phyloP scores from a whole-genome alignment of 2,113 vertebrate genomes.

The Ptychochromis oligacanthus region DNA sequence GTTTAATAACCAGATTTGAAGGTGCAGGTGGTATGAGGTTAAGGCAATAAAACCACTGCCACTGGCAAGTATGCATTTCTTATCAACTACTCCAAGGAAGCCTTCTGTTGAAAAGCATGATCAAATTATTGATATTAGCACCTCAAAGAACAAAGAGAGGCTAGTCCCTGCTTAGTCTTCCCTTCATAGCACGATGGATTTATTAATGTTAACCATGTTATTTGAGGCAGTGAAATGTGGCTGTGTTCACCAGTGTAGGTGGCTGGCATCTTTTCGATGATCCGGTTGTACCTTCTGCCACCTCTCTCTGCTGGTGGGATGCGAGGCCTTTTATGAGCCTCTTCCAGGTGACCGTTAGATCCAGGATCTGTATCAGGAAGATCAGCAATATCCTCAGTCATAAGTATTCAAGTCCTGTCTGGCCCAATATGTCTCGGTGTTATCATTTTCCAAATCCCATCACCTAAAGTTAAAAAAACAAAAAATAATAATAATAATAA shows the following conservation, averaged over 20 bases:
- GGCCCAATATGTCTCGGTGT: not conserved
- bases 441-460: not conserved
- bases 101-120: not conserved
- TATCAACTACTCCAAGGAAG: slow-evolving; percentile 4
- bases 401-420: not conserved
- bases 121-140: not conserved
- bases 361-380: not conserved
- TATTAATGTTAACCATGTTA: slow-evolving; percentile 5
- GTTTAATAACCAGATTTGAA: slow-evolving; percentile 23
- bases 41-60: slow-evolving; percentile 17
- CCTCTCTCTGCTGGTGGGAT: not conserved
- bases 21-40: slow-evolving; percentile 10
- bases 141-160: not conserved
- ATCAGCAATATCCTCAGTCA: not conserved
- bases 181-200: not conserved
- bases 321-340: not conserved
- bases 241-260: not conserved
- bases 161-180: not conserved
- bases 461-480: not conserved
- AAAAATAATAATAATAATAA: too few species aligned
- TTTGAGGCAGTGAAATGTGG: slow-evolving; percentile 15
- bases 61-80: slow-evolving; percentile 3
- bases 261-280: slow-evolving; percentile 21
- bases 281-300: not conserved
- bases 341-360: slow-evolving; percentile 30